A percentile compares a stretch with the other conserved stretches of the same genome.
Conservation (phyloP, 2,888 invertebrate genomes). For the Sarcophaga subvicina region DNA sequence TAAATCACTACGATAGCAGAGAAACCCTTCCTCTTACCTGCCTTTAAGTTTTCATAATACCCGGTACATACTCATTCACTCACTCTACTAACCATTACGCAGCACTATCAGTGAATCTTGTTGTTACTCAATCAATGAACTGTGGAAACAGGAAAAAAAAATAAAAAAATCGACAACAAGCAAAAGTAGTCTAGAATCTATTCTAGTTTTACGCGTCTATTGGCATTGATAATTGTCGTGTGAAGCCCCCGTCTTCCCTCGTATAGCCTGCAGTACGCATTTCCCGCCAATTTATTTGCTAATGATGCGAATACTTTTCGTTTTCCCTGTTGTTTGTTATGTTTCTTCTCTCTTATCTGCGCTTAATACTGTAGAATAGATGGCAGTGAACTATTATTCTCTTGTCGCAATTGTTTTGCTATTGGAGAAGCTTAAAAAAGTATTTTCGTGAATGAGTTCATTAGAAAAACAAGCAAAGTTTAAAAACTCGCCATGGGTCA, state of each 20-base stretch:
- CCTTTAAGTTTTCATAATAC: no score
- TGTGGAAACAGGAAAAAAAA: neutral
- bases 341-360: neutral
- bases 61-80: no score
- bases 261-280: neutral
- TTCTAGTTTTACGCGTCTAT: neutral
- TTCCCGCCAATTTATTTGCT: neutral
- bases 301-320: neutral
- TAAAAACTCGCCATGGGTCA: no score
- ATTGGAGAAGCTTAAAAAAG: no score
- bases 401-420: neutral
- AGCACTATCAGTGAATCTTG: neutral
- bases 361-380: neutral
- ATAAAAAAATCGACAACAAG: no score
- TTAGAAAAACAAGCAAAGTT: no score
- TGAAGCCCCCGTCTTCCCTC: neutral
- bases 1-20: no score
- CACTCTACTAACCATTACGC: no score
- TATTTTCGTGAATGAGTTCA: no score
- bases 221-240: neutral
- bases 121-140: neutral
- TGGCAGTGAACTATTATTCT: neutral
- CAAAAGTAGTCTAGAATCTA: neutral
- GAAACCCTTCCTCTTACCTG: no score
- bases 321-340: no score